Conservation (phyloP, 2,888 invertebrate genomes). For the Acanthopleura granulata region DNA sequence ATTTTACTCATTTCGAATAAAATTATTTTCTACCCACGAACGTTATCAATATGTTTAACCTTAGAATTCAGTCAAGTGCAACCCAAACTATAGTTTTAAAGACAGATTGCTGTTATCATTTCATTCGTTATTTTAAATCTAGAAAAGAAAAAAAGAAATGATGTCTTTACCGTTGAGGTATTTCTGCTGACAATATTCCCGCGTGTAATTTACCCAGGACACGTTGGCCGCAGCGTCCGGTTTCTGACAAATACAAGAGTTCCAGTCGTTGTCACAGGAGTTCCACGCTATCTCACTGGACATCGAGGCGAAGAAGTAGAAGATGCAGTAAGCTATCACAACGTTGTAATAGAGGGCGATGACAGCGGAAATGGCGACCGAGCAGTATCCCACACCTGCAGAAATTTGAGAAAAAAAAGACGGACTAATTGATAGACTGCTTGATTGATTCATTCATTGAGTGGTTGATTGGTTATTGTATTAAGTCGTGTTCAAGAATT, state of each 20-base stretch:
- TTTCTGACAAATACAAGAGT: conserved; percentile 21
- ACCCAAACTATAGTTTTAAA: too few relatives aligned
- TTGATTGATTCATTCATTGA: too few relatives aligned
- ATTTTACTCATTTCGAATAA: too few relatives aligned
- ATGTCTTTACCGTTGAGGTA: conserved; percentile 8
- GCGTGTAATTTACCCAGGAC: conserved; percentile 1
- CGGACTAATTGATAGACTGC: too few relatives aligned
- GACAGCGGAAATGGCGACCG: conserved; percentile 49
- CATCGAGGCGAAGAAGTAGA: conserved; percentile 58
- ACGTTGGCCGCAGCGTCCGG: conserved; percentile 15
- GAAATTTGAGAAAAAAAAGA: not conserved
- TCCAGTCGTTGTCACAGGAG: conserved; percentile 20
- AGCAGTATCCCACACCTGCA: conserved; percentile 55
- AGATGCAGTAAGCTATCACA: conserved; percentile 59
- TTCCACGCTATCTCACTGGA: conserved; percentile 33
- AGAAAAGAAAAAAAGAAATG: too few relatives aligned
- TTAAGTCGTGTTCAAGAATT: too few relatives aligned
- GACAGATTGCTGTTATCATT: too few relatives aligned
- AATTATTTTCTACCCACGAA: too few relatives aligned
- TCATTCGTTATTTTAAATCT: too few relatives aligned
- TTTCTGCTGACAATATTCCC: not conserved
- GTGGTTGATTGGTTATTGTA: too few relatives aligned
- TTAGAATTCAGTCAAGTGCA: too few relatives aligned
- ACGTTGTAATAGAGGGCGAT: conserved; percentile 64
- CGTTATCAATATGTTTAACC: too few relatives aligned